Percentiles rank a stretch among this genome's conserved stretches.
These are phyloP conservation scores for Pipra filicauda DNA, from an alignment of 2,113 vertebrate species.

Conservation along the genomic window DNA sequence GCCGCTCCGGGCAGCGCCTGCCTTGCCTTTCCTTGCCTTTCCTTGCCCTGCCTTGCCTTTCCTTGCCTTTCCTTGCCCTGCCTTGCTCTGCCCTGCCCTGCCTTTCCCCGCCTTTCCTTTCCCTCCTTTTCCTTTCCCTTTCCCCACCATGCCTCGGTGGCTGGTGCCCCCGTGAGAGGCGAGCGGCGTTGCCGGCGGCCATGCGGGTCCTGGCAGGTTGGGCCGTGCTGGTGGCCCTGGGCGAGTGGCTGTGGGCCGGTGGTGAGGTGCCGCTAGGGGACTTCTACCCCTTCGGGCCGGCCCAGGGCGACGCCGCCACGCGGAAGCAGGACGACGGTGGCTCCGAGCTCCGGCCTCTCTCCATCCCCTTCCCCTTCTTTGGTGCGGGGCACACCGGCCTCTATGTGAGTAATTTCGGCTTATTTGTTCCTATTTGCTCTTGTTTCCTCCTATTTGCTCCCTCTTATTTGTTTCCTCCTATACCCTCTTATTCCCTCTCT, in stretches of 20 bases:
- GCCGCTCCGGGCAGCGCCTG: not conserved
- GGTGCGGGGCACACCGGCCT: constrained; percentile 90
- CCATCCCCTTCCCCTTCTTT: constrained; percentile 92
- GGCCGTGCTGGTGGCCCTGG: constrained; percentile 64
- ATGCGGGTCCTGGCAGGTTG: constrained; percentile 65
- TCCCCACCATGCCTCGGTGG: not conserved
- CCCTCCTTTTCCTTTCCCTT: not conserved
- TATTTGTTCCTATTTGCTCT: not conserved
- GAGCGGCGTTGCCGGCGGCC: not conserved
- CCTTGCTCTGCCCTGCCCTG: not conserved
- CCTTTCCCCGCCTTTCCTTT: no score
- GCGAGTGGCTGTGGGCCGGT: constrained; percentile 56
- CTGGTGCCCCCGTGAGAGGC: not conserved
- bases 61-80: not conserved
- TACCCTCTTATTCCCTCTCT: not conserved
- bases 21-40: not conserved
- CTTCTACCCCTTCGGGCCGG: constrained; percentile 90
- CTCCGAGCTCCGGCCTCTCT: constrained; percentile 88
- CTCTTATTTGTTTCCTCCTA: not conserved
- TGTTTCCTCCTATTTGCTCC: not conserved
- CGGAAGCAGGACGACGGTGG: constrained; percentile 93
- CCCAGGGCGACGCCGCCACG: constrained; percentile 79
- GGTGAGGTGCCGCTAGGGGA: constrained; percentile 83
- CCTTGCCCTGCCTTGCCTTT: not conserved
- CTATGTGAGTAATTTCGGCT: constrained; percentile 85